Conservation (phyloP, 1,140 invertebrate species). For the Tetragonula clypearis region DNA sequence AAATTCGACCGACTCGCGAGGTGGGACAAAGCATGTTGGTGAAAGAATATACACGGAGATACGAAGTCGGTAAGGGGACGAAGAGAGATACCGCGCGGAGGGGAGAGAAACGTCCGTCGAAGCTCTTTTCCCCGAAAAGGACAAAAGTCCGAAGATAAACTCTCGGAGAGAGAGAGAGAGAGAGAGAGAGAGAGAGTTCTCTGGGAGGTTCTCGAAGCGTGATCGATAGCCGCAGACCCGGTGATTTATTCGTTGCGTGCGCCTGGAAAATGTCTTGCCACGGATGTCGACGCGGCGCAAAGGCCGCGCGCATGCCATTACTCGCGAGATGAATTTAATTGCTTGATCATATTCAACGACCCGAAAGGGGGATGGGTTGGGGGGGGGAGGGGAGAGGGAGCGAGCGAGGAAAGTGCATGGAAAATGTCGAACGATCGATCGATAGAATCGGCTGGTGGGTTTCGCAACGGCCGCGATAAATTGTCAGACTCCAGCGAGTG, state of each 20-base stretch:
- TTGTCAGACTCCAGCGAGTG: constrained; percentile 1
- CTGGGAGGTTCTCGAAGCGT: constrained; percentile 22
- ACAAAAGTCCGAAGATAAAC: neutral
- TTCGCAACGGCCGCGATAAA: constrained; percentile 42
- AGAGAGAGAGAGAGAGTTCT: neutral
- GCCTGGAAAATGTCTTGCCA: constrained; percentile 40
- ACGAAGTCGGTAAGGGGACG: neutral
- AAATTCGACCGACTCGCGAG: neutral
- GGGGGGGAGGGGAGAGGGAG: too few relatives aligned
- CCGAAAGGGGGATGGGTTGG: too few relatives aligned
- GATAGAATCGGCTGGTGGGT: neutral
- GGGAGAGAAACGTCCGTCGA: neutral
- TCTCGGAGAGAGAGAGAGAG: neutral
- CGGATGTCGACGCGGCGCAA: constrained; percentile 42
- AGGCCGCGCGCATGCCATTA: constrained; percentile 54
- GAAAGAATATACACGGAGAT: neutral
- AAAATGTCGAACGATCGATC: constrained; percentile 55
- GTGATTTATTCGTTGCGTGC: constrained; percentile 51
- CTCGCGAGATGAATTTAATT: constrained; percentile 53
- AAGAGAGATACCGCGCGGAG: too few relatives aligned
- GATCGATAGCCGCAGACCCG: constrained; percentile 31
- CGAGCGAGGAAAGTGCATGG: neutral
- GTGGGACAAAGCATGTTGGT: neutral
- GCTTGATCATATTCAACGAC: constrained; percentile 46
- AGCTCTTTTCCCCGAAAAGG: constrained; percentile 7